These are phyloP conservation scores for Neotragus moschatus DNA, from an alignment of 2,113 vertebrate species.

Conservation along the genomic window DNA sequence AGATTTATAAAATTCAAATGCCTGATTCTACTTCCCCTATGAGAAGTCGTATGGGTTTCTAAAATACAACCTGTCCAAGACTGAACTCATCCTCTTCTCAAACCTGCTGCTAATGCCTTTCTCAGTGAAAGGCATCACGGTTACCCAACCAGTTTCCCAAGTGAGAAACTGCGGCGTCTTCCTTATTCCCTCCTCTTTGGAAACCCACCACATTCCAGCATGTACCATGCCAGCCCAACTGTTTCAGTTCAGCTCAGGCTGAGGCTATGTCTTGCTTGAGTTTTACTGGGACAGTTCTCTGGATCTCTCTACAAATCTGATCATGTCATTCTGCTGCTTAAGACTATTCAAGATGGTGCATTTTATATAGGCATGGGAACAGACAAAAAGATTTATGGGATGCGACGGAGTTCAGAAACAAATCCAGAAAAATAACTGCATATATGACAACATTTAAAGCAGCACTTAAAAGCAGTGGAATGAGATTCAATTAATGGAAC, in stretches of 20 bases:
- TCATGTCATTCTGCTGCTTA: not conserved
- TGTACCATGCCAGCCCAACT: not conserved
- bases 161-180: not conserved
- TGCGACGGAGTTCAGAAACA: not conserved
- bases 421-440: not conserved
- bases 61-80: not conserved
- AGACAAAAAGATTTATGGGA: not conserved
- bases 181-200: not conserved
- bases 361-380: not conserved
- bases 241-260: not conserved
- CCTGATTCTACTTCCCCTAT: not conserved
- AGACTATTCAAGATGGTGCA: not conserved
- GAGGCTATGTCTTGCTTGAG: not conserved
- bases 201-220: not conserved
- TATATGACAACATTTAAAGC: not conserved
- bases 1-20: constrained; percentile 3
- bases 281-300: not conserved
- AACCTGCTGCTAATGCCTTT: not conserved
- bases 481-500: not conserved
- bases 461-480: not conserved
- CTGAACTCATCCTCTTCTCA: not conserved
- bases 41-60: not conserved
- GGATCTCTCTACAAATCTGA: not conserved
- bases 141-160: not conserved
- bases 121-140: not conserved